These are phyloP conservation scores for Ceriagrion tenellum DNA, from an alignment of 2,888 invertebrate species.

Conservation along the genomic window DNA sequence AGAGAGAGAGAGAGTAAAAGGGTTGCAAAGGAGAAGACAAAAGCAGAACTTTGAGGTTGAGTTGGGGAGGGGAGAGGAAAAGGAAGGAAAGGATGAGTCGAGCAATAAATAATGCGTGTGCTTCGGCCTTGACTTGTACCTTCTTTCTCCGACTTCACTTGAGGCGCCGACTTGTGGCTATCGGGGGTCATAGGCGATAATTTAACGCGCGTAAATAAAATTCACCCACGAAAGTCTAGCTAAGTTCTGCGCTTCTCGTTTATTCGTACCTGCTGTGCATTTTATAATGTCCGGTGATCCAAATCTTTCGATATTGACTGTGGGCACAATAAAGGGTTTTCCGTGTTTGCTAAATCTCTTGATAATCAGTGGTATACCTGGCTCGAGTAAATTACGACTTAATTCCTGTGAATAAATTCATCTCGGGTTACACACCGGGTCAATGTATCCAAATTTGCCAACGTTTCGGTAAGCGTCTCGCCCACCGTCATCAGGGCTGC, in stretches of 20 bases:
- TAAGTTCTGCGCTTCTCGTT: not conserved
- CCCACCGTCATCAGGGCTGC: too few relatives aligned
- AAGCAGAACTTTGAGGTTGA: not conserved
- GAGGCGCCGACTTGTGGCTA: not conserved
- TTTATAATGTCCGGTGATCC: not conserved
- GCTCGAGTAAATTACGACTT: too few relatives aligned
- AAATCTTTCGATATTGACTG: too few relatives aligned
- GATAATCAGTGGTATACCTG: not conserved
- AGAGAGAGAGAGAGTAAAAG: not conserved
- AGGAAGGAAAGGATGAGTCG: not conserved
- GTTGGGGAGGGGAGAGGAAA: not conserved
- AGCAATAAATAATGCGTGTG: slow-evolving; percentile 32
- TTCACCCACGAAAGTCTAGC: not conserved
- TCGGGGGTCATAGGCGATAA: not conserved
- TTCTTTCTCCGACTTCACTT: not conserved
- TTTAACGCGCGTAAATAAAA: not conserved
- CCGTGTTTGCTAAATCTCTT: not conserved
- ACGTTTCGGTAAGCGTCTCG: too few relatives aligned
- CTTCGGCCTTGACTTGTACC: not conserved
- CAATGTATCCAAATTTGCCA: too few relatives aligned
- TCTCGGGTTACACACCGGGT: too few relatives aligned
- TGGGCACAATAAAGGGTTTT: not conserved
- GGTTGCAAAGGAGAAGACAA: slow-evolving; percentile 3
- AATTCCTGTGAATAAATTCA: too few relatives aligned
- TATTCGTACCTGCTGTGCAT: not conserved